Percentiles rank a stretch among this genome's conserved stretches.
Conservation (phyloP, 1,140 invertebrate genomes). For the Cecropterus lyciades region DNA sequence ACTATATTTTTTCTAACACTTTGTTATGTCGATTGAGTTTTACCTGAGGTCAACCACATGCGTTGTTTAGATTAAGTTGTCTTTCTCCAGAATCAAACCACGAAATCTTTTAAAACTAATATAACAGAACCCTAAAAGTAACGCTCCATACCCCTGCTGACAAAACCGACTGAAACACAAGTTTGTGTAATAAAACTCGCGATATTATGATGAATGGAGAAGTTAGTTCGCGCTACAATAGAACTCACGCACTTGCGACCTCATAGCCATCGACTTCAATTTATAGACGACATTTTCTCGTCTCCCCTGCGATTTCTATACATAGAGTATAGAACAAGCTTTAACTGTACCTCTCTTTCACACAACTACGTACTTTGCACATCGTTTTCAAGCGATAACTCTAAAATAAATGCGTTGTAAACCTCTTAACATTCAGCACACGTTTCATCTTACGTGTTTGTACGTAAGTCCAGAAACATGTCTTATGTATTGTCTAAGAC, state of each 20-base stretch:
- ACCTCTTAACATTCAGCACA: too few species aligned
- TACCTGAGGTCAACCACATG: too few species aligned
- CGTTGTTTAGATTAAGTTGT: too few species aligned
- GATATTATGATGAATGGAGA: constrained; percentile 52
- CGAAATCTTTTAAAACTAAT: too few species aligned
- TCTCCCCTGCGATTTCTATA: constrained; percentile 42
- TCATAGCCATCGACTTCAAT: constrained; percentile 69
- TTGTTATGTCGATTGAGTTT: too few species aligned
- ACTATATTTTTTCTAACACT: too few species aligned
- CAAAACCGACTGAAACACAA: neutral
- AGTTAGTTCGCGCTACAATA: constrained; percentile 50
- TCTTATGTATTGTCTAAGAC: too few species aligned
- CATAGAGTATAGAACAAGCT: constrained; percentile 1
- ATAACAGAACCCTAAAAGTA: too few species aligned
- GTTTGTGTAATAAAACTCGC: constrained; percentile 47
- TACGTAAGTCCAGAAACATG: too few species aligned
- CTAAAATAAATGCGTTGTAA: neutral
- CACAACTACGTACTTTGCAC: constrained; percentile 6
- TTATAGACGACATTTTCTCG: constrained; percentile 56
- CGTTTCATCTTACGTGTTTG: too few species aligned
- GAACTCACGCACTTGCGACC: constrained; percentile 63
- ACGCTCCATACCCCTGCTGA: neutral
- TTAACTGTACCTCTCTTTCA: neutral
- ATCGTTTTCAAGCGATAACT: constrained; percentile 15
- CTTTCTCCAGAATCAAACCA: too few species aligned